A percentile compares a stretch with the other conserved stretches of the same genome.
These are phyloP conservation scores for Drosophila funebris DNA, from an alignment of 1,140 invertebrate genomes.

Conservation along the genomic window DNA sequence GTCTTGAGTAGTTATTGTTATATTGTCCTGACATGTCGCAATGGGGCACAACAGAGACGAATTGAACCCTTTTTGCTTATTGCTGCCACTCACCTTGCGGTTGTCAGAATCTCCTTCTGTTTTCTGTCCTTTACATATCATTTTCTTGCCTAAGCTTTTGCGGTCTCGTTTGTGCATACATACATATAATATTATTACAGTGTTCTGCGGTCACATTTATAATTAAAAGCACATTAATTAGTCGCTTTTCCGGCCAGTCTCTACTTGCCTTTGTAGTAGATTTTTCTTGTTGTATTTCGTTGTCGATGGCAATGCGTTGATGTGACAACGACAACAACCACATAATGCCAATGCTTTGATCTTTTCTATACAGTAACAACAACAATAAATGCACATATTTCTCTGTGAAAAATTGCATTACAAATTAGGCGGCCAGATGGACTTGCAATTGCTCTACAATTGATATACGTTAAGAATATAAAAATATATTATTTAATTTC, in stretches of 20 bases:
- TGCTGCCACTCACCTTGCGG: slow-evolving; percentile 68
- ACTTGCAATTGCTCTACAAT: slow-evolving; percentile 1
- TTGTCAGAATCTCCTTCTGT: slow-evolving; percentile 23
- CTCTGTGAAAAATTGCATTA: slow-evolving; percentile 13
- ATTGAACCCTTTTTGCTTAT: slow-evolving; percentile 45
- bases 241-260: slow-evolving; percentile 37
- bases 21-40: slow-evolving; percentile 68
- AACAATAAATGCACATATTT: slow-evolving; percentile 29
- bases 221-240: slow-evolving; percentile 82
- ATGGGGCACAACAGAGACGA: slow-evolving; percentile 26
- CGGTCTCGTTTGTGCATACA: slow-evolving; percentile 42
- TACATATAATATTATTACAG: slow-evolving; percentile 11
- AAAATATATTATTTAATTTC: not conserved
- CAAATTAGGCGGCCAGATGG: not conserved
- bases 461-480: not conserved
- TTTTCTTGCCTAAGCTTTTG: slow-evolving; percentile 68
- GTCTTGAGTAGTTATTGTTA: slow-evolving; percentile 81
- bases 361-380: slow-evolving; percentile 54
- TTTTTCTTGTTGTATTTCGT: slow-evolving; percentile 22
- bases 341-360: slow-evolving; percentile 63
- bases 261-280: slow-evolving; percentile 61
- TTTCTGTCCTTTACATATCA: slow-evolving; percentile 5
- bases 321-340: slow-evolving; percentile 75
- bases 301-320: slow-evolving; percentile 77
- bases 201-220: slow-evolving; percentile 50